phyloP scores from a whole-genome alignment of 2,113 vertebrate species.

The Tychaedon coryphoeus region DNA sequence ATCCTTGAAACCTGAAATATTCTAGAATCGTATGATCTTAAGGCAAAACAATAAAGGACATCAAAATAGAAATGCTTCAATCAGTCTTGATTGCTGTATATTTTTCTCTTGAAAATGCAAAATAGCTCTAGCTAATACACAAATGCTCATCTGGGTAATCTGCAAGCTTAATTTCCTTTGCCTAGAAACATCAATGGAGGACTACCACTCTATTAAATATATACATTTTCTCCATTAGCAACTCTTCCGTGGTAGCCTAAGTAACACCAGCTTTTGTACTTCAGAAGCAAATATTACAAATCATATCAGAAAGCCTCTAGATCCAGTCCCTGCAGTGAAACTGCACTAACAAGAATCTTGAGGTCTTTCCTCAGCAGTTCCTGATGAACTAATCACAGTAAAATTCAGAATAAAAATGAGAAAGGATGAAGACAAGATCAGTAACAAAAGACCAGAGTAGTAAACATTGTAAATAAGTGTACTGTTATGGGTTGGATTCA shows the following conservation, averaged over 20 bases:
- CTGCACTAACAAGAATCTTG: not conserved
- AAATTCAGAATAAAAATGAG: not conserved
- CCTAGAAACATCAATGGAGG: not conserved
- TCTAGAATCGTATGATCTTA: not conserved
- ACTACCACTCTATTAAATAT: not conserved
- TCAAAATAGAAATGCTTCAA: not conserved
- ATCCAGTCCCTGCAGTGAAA: not conserved
- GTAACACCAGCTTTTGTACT: not conserved
- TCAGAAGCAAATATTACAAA: not conserved
- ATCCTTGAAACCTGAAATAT: not conserved
- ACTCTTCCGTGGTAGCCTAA: not conserved
- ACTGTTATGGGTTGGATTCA: not conserved
- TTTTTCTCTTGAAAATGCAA: not conserved
- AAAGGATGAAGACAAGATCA: not conserved
- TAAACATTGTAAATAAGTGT: not conserved
- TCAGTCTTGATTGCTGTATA: not conserved
- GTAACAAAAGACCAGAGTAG: not conserved
- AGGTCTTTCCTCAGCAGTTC: not conserved
- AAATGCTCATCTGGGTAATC: not conserved
- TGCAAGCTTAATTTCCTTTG: not conserved
- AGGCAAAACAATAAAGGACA: not conserved
- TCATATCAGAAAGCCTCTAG: not conserved
- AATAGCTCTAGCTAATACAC: not conserved
- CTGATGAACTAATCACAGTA: not conserved
- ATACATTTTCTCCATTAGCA: not conserved